A percentile compares a stretch with the other conserved stretches of the same genome.
phyloP scores from a whole-genome alignment of 2,888 invertebrate species.

The Dascillus cervinus region DNA sequence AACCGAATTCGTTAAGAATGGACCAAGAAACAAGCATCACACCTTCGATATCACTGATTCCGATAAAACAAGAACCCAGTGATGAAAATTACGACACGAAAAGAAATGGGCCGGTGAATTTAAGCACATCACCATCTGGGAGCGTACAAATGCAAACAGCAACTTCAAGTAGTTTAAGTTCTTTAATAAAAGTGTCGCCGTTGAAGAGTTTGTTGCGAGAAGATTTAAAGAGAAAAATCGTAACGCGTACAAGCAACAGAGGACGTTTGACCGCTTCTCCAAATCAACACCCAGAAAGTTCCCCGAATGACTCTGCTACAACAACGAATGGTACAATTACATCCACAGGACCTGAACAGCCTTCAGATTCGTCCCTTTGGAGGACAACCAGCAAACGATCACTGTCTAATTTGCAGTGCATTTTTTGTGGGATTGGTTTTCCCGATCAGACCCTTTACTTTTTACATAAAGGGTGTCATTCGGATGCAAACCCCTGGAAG shows the following conservation, averaged over 20 bases:
- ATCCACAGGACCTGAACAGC: conserved; percentile 60
- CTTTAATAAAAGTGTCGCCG: conserved; percentile 76
- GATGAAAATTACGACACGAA: conserved; percentile 44
- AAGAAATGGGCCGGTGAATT: conserved; percentile 38
- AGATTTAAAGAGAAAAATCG: conserved; percentile 73
- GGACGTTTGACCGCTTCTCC: conserved; percentile 39
- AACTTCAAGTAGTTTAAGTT: conserved; percentile 64
- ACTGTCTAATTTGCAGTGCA: conserved; percentile 62
- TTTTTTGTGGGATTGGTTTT: conserved; percentile 89
- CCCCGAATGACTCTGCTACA: conserved; percentile 44
- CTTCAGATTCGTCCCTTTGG: conserved; percentile 41
- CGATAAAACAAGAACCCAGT: conserved; percentile 65
- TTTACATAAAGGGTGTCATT: conserved; percentile 96
- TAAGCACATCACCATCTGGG: conserved; percentile 35
- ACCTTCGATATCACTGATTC: conserved; percentile 79
- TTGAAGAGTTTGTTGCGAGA: conserved; percentile 77
- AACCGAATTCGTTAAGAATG: conserved; percentile 37
- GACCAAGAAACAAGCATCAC: conserved; percentile 58
- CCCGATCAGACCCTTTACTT: conserved; percentile 94
- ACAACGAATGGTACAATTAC: conserved; percentile 59
- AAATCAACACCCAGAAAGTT: conserved; percentile 40
- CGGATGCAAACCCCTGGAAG: conserved; percentile 94
- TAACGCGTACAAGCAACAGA: conserved; percentile 53
- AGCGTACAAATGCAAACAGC: conserved; percentile 43
- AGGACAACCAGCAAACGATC: conserved; percentile 42